Evolutionary conservation across 2,888 invertebrate genomes (phyloP).

Genomic region (Oscheius sp.): DNA sequence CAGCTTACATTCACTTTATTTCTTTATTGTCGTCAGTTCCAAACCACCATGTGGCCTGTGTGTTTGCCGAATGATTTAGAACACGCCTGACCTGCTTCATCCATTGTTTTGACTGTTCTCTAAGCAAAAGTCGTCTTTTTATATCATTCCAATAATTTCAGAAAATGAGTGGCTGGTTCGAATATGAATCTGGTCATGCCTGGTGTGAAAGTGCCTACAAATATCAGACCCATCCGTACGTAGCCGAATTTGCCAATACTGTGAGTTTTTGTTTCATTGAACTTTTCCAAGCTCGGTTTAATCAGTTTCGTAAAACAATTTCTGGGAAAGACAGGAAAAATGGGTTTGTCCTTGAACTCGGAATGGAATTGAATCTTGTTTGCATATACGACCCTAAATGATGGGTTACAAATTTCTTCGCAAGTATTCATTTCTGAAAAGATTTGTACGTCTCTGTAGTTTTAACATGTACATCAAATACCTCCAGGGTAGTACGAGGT

Average conservation of each 20-base stretch:
- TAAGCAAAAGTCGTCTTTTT: neutral
- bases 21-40: too few relatives aligned
- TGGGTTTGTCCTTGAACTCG: neutral
- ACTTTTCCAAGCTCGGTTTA: neutral
- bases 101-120: neutral
- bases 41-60: too few relatives aligned
- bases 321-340: too few relatives aligned
- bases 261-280: slow-evolving; percentile 31
- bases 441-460: too few relatives aligned
- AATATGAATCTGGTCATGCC: slow-evolving; percentile 66
- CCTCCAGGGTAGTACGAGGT: too few relatives aligned
- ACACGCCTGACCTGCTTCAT: neutral
- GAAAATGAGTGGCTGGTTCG: slow-evolving; percentile 56
- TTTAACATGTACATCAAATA: too few relatives aligned
- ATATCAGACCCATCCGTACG: slow-evolving; percentile 64
- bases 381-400: neutral
- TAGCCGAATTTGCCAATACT: slow-evolving; percentile 67
- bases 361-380: neutral
- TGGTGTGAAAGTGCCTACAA: slow-evolving; percentile 69
- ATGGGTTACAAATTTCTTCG: too few relatives aligned
- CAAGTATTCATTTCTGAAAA: too few relatives aligned
- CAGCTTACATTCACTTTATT: too few relatives aligned
- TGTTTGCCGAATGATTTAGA: slow-evolving; percentile 10
- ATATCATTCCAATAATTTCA: neutral
- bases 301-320: neutral